Evolutionary conservation across 30 jellyfish, hydroid and myxozoan genomes (phyloP), one percentile per base, ranked within the genome.

Genomic region (Sanderia malayensis): DNA sequence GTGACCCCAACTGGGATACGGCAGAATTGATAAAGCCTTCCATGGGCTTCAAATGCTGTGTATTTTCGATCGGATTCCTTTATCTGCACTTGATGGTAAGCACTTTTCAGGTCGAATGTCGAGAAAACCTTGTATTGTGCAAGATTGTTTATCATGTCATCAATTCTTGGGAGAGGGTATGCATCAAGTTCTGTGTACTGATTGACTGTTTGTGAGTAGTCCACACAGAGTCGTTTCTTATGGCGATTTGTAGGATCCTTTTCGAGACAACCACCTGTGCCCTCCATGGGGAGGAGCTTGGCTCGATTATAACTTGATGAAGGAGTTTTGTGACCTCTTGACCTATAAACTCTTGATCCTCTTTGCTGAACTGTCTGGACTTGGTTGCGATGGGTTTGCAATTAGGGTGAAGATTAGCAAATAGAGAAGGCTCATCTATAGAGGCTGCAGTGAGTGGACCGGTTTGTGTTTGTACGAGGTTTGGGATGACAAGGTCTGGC

Each of bases 1-100:
- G 84, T 72, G 23, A 75, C 81, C 30, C 92, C 81, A 33, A 84
- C 49, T 19, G 95, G 86, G 22, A 78, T 26, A 19, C 30, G 71
- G 68, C 31, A 28, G 58, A 82, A 71, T 33, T 82, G 73, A 55
- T 62, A 86, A 45, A 78, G 68, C 21, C 70, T 57, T 22, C 96
- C 95, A 33, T 19, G 70, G 17, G 87, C 93, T 49, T 76, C 95
- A 46, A 85, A 85, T 23, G 95, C 95, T 9, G 93, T 75, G 28
- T 25, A 85, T 31, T 74, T 55, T 69, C 59, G 52, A 41, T 85
- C 92, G 18, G 95, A 74, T 31, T 83, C 85, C 52, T 52, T 20
- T 25, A 83, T 59, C 24, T 93, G 86, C 15, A 67, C 33, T 52
- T 67, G 84, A 13, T 84, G 92, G 75, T 84, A 84, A n/a, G 90